phyloP scores from a whole-genome alignment of 2,888 invertebrate species.

The Eutolmus rufibarbis region DNA sequence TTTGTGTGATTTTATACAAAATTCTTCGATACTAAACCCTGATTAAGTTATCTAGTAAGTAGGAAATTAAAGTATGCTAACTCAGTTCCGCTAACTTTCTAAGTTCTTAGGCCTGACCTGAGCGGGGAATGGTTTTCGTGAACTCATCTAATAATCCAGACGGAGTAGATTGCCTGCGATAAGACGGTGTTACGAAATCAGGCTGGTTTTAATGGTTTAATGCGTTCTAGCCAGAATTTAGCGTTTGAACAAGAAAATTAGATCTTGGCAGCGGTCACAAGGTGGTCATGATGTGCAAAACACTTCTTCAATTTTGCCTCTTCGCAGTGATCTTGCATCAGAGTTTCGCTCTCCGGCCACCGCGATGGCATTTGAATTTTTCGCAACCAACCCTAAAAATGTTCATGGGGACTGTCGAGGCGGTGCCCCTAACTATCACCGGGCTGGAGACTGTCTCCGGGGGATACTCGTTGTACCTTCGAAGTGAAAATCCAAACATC shows the following conservation, averaged over 20 bases:
- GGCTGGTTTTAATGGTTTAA: background rate
- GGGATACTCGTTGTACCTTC: slow-evolving; percentile 42
- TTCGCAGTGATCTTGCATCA: background rate
- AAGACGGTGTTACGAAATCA: background rate
- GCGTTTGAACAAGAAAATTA: background rate
- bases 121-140: background rate
- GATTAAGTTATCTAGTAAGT: background rate
- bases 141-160: background rate
- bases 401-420: slow-evolving; percentile 64
- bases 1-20: background rate
- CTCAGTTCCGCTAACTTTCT: background rate
- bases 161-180: background rate
- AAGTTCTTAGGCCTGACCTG: background rate
- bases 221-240: background rate
- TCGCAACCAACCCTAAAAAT: slow-evolving; percentile 50
- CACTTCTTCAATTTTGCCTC: background rate
- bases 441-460: slow-evolving; percentile 53
- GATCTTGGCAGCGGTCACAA: background rate
- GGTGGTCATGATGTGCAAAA: background rate
- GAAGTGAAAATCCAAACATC: slow-evolving; percentile 42
- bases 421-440: slow-evolving; percentile 62
- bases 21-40: background rate
- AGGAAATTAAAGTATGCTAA: background rate
- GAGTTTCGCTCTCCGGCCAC: background rate
- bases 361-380: slow-evolving; percentile 16